A percentile compares a stretch with the other conserved stretches of the same genome.
Conservation (phyloP, 2,113 vertebrate genomes). For the Corythaixoides concolor region DNA sequence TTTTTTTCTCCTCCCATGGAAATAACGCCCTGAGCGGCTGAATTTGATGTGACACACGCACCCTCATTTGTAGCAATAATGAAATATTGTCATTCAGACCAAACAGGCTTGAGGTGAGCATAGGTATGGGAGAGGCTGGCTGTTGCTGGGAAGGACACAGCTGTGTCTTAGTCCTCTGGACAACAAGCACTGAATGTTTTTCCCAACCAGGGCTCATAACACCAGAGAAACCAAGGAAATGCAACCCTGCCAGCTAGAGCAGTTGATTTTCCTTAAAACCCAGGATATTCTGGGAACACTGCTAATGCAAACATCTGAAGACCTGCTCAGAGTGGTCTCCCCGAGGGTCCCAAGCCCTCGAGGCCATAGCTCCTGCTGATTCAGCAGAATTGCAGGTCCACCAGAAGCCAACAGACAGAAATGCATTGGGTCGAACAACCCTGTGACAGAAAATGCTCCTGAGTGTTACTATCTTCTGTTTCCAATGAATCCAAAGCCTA, state of each 20-base stretch:
- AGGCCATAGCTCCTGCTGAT: background rate
- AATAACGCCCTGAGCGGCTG: background rate
- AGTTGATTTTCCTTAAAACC: background rate
- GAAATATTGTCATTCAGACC: background rate
- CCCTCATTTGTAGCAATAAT: background rate
- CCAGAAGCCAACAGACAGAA: background rate
- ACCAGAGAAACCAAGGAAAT: background rate
- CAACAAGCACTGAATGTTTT: background rate
- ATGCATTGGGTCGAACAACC: rapidly evolving
- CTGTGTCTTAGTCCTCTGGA: background rate
- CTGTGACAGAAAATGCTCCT: background rate
- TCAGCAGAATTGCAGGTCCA: background rate
- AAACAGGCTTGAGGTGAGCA: background rate
- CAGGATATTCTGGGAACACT: background rate
- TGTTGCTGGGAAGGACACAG: background rate
- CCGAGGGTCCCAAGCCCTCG: background rate
- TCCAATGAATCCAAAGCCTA: background rate
- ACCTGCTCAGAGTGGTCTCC: background rate
- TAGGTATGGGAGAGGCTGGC: rapidly evolving
- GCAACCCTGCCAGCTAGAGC: background rate
- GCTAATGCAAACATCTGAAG: background rate
- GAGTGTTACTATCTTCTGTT: background rate
- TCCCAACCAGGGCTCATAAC: background rate
- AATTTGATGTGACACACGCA: background rate
- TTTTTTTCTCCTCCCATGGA: rapidly evolving